Percentiles rank a stretch among this genome's conserved stretches.
Conservation (phyloP, 1,140 invertebrate genomes). For the Scaptomyza graminum region DNA sequence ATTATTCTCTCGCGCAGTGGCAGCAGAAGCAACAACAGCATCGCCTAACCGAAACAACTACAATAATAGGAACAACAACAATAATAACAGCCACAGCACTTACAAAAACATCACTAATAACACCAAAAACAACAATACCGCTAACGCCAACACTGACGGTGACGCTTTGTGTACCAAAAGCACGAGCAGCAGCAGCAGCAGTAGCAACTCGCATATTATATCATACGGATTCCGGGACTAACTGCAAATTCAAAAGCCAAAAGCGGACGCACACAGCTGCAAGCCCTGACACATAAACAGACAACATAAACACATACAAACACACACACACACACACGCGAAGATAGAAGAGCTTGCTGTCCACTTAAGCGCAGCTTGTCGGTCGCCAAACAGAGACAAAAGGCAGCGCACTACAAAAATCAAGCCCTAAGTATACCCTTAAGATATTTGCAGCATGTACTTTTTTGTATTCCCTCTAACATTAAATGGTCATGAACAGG, state of each 20-base stretch:
- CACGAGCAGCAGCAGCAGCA: background rate
- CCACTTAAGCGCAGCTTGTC: slow-evolving; percentile 60
- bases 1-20: slow-evolving; percentile 65
- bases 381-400: slow-evolving; percentile 54
- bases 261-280: slow-evolving; percentile 53
- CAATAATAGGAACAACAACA: slow-evolving; percentile 41
- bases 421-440: slow-evolving; percentile 74
- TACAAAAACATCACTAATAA: slow-evolving; percentile 72
- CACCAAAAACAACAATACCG: slow-evolving; percentile 64
- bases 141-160: slow-evolving; percentile 4
- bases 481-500: background rate
- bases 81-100: slow-evolving; percentile 45
- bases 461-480: slow-evolving; percentile 26
- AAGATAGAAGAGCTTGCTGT: slow-evolving; percentile 47
- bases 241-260: slow-evolving; percentile 75
- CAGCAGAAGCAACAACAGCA: slow-evolving; percentile 37
- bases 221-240: slow-evolving; percentile 64
- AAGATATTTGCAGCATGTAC: slow-evolving; percentile 73
- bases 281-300: slow-evolving; percentile 33
- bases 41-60: slow-evolving; percentile 61
- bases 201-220: slow-evolving; percentile 33
- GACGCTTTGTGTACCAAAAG: slow-evolving; percentile 7
- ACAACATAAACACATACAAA: slow-evolving; percentile 16
- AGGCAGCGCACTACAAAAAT: slow-evolving; percentile 73
- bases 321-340: background rate